Evolutionary conservation across 2,797 vertebrate genomes (phyloP), one percentile per base, ranked within the genome.

Genomic region (Etheostoma perlongum): DNA sequence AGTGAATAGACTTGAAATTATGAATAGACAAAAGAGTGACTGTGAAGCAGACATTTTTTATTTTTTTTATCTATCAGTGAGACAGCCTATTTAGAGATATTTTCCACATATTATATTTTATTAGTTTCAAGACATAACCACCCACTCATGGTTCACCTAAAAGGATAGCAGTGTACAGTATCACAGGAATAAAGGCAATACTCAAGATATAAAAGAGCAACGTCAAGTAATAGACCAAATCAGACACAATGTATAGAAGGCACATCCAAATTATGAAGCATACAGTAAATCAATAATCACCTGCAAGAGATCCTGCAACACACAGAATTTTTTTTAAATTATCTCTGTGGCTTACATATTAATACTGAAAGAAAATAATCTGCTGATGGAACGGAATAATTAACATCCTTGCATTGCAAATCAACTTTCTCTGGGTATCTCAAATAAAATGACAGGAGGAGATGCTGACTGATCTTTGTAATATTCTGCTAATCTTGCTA

Each of bases 1-100:
- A 65, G 46, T 25, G 59, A 82, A 82, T 30, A 76, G 53, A 58
- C 49, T 68, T 65, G 54, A 76, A 72, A 82, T 66, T 46, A 71
- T 88, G 81, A 87, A 90, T 82, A 75, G 85, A 90, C 85, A 89
- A 86, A 88, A 83, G 82, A 64, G 62, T 68, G 61, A 61, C 79
- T 91, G 81, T 83, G 1, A 5, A 69, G 47, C 52, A 44, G 27
- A 67, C 52, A 23, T 21, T 0, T 27, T 71, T 84, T 72, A 8
- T 40, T 8, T 44, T 44, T 44, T 44, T 15, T 44, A 40, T 40
- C 10, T 48, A 70, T 82, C 72, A 68, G 67, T n/a, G 51, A 79
- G 54, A 72, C 36, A 14, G 61, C 5, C 71, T 82, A 60, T 72
- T 70, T 61, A 70, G 15, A 79, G 46, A 72, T 5, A 66, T 61